These are phyloP conservation scores for Eupleurogrammus muticus DNA, from an alignment of 2,797 vertebrate species.

Conservation along the genomic window DNA sequence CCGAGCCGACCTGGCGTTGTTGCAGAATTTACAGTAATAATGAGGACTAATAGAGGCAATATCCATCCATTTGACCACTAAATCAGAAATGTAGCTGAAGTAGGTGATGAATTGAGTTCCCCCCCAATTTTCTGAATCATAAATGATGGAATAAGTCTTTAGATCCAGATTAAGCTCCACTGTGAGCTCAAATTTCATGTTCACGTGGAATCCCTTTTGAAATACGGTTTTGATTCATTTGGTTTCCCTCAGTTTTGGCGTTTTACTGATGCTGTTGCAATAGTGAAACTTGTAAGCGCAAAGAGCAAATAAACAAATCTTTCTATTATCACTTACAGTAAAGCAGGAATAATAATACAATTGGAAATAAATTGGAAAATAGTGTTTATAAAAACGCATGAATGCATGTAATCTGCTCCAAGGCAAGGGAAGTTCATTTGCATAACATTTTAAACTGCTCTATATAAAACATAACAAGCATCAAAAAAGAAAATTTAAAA, in stretches of 20 bases:
- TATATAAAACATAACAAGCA: too few species aligned
- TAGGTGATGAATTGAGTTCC: slow-evolving; percentile 63
- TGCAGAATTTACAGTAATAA: slow-evolving; percentile 71
- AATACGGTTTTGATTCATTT: slow-evolving; percentile 40
- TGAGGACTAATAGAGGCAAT: slow-evolving; percentile 73
- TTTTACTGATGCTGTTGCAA: slow-evolving; percentile 48
- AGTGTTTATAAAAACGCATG: too few species aligned
- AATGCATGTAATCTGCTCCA: too few species aligned
- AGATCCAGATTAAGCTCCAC: slow-evolving; percentile 62
- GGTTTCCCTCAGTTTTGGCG: slow-evolving; percentile 40
- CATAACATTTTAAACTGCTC: too few species aligned
- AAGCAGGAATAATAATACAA: slow-evolving; percentile 11
- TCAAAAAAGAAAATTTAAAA: too few species aligned
- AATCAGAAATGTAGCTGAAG: slow-evolving; percentile 74
- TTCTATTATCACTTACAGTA: slow-evolving; percentile 7
- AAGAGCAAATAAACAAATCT: slow-evolving; percentile 20
- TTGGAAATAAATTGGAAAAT: slow-evolving; percentile 16
- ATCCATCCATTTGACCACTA: slow-evolving; percentile 74
- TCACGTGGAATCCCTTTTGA: slow-evolving; percentile 52
- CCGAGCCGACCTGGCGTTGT: slow-evolving; percentile 58
- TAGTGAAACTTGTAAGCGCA: slow-evolving; percentile 16
- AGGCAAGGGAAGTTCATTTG: too few species aligned
- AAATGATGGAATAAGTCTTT: slow-evolving; percentile 69
- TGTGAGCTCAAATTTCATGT: slow-evolving; percentile 53
- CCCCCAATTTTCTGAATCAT: slow-evolving; percentile 65